phyloP scores from a whole-genome alignment of 2,113 vertebrate genomes.

The Hemiscyllium ocellatum region DNA sequence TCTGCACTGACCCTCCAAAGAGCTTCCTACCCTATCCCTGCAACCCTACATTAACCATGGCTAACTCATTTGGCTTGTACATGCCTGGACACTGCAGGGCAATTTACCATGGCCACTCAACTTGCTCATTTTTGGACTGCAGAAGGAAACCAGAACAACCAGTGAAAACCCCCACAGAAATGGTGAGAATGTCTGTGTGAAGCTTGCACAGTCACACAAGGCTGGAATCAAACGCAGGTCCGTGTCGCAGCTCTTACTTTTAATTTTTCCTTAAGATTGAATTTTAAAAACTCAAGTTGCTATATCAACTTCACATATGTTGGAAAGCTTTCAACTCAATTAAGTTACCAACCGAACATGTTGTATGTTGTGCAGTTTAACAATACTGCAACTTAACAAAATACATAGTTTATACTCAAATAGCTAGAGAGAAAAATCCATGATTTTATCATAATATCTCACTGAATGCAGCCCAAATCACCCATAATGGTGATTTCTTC shows the following conservation, averaged over 20 bases:
- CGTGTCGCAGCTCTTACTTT: not conserved
- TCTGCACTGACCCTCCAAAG: no score
- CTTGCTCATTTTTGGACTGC: no score
- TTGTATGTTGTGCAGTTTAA: not conserved
- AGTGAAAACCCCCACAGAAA: no score
- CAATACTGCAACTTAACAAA: not conserved
- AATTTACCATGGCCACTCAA: no score
- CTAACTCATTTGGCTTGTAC: no score
- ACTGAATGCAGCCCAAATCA: not conserved
- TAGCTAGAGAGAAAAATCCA: not conserved
- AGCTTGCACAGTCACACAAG: no score
- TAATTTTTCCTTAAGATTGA: not conserved
- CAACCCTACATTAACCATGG: no score
- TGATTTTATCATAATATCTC: not conserved
- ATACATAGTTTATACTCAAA: not conserved
- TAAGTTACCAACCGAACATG: not conserved
- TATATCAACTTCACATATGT: not conserved
- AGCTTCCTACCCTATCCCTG: no score
- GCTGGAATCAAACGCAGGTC: no score
- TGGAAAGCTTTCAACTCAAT: not conserved
- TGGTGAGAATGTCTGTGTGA: no score
- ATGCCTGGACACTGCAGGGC: no score
- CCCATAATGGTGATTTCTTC: not conserved
- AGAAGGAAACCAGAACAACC: no score
- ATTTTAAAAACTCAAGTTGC: not conserved